Evolutionary conservation across 1,140 invertebrate species (phyloP), one percentile per base, ranked within the genome.

Genomic region (Andricus grossulariae): DNA sequence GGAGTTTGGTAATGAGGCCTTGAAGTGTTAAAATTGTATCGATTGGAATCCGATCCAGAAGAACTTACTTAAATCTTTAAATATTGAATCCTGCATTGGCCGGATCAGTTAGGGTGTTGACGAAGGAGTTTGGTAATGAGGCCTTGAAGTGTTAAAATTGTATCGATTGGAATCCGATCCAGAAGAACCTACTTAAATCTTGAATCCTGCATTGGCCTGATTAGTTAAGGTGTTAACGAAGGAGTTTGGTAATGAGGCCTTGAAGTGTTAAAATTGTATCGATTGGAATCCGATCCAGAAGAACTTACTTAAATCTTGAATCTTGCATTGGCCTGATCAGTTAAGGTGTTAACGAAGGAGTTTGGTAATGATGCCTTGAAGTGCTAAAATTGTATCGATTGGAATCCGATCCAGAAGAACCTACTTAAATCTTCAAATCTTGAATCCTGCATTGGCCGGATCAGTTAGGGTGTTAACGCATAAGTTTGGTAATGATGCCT

Each of bases 61-160:
- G 32, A 32, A 32, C 32, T 6, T 18, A 77, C 15, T 50, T 39
- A 70, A n/a, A n/a, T n/a, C n/a, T n/a, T n/a, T n/a, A n/a, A n/a
- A n/a, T n/a, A n/a, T n/a, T 18, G 70, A 45, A n/a, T 78, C 13
- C 45, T 71, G 25, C 21, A 45, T 16, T 71, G 60, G 50, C 70
- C 60, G 19, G 72, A 70, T 49, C 60, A 32, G 55, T 51, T 32
- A 71, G 79, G 80, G 74, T 77, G 82, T 77, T 85, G 86, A 87
- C 84, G 84, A 87, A 87, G 79, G 80, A 71, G 51, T 19, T 57
- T 73, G 75, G 79, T 85, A 84, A 87, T 84, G 86, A 87, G n/a
- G n/a, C n/a, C n/a, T n/a, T n/a, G n/a, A n/a, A n/a, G n/a, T n/a
- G n/a, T n/a, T n/a, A n/a, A n/a, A n/a, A n/a, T n/a, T n/a, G n/a